phyloP scores from a whole-genome alignment of 2,113 vertebrate genomes.

The Petromus typicus region DNA sequence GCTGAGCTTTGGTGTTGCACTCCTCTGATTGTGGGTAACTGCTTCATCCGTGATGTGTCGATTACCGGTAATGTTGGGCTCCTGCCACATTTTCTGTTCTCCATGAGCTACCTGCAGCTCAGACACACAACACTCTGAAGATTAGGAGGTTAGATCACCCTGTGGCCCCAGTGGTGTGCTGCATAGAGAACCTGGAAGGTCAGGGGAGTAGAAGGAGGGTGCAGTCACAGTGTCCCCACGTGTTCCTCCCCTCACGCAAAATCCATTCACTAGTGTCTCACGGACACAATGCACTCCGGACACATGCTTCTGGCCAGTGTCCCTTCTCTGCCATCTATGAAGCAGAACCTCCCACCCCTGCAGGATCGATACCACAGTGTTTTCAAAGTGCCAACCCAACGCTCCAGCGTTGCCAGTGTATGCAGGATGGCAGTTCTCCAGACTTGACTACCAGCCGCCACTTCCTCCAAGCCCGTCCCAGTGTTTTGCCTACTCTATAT shows the following conservation, averaged over 20 bases:
- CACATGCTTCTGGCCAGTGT: background rate
- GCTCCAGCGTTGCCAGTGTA: background rate
- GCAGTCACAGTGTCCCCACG: background rate
- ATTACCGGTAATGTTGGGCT: background rate
- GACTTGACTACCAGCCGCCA: background rate
- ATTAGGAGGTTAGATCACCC: background rate
- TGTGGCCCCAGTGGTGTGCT: background rate
- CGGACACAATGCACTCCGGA: rapidly evolving
- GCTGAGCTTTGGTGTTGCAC: background rate
- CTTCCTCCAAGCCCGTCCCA: background rate
- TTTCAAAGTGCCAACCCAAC: background rate
- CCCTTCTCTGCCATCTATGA: background rate
- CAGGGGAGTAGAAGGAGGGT: background rate
- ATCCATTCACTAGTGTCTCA: background rate
- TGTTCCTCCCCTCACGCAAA: rapidly evolving
- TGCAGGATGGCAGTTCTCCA: background rate
- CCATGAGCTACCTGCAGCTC: background rate
- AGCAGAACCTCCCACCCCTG: background rate
- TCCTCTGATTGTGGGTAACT: background rate
- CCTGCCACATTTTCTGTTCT: background rate
- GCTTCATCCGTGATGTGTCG: background rate
- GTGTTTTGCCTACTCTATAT: background rate
- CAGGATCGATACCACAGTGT: no score
- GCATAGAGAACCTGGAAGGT: background rate
- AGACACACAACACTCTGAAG: background rate